phyloP scores from a whole-genome alignment of 1,140 invertebrate species.

The Subanguina moxae region DNA sequence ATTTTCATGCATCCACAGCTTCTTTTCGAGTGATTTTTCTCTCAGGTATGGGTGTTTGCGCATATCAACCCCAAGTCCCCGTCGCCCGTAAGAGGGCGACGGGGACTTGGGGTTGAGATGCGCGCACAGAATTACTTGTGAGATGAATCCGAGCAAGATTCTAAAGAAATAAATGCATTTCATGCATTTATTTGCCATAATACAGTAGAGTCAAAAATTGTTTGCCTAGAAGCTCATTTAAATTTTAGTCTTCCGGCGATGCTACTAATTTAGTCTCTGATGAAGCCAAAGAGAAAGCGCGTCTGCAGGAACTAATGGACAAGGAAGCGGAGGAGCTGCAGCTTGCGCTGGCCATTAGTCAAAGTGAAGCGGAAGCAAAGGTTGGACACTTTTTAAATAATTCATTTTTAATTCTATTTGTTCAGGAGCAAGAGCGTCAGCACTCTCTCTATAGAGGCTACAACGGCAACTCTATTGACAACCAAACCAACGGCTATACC shows the following conservation, averaged over 20 bases:
- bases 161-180: no score
- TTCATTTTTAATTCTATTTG: not conserved
- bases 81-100: no score
- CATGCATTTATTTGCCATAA: no score
- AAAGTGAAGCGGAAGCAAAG: constrained; percentile 85
- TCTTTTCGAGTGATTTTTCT: no score
- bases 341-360: constrained; percentile 87
- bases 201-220: no score
- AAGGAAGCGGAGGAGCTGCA: constrained; percentile 95
- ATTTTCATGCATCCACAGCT: no score
- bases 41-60: no score
- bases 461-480: not conserved
- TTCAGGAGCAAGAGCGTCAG: constrained; percentile 7
- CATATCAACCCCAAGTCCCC: no score
- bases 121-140: no score
- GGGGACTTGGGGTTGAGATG: no score
- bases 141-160: no score
- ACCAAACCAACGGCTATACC: not conserved
- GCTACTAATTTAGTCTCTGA: not conserved
- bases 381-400: constrained; percentile 12
- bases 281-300: constrained; percentile 5
- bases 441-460: not conserved
- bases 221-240: not conserved
- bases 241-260: not conserved
- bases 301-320: constrained; percentile 60